phyloP scores from a whole-genome alignment of 2,797 vertebrate genomes.

The Sebastes kiyomatsui region DNA sequence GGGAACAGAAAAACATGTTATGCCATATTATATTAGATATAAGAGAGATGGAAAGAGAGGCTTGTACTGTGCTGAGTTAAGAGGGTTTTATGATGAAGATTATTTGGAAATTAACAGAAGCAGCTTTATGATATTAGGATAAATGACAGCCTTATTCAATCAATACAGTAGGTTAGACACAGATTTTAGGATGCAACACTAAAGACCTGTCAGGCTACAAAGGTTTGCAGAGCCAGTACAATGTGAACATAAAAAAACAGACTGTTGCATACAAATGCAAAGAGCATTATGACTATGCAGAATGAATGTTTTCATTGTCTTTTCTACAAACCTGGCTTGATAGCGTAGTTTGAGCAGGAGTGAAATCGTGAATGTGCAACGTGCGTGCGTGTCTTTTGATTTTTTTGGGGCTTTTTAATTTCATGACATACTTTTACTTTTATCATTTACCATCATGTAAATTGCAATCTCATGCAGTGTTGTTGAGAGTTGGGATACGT shows the following conservation, averaged over 20 bases:
- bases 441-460: constrained; percentile 43
- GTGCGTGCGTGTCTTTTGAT: neutral
- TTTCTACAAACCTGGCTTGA: constrained; percentile 62
- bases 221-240: constrained; percentile 50
- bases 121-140: constrained; percentile 29
- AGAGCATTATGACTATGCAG: constrained; percentile 74
- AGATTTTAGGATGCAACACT: constrained; percentile 26
- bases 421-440: constrained; percentile 26
- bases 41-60: constrained; percentile 27
- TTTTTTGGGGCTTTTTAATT: constrained; percentile 21
- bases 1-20: constrained; percentile 41
- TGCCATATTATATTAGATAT: constrained; percentile 35
- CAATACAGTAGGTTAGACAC: constrained; percentile 34
- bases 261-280: constrained; percentile 60
- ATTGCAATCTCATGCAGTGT: constrained; percentile 56
- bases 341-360: constrained; percentile 33
- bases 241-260: constrained; percentile 30
- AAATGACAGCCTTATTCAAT: constrained; percentile 49
- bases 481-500: constrained; percentile 51
- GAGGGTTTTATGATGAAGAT: constrained; percentile 32
- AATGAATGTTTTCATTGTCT: constrained; percentile 66
- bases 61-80: constrained; percentile 4
- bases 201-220: constrained; percentile 2
- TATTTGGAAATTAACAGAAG: constrained; percentile 38
- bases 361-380: constrained; percentile 52